phyloP scores from a whole-genome alignment of 2,888 invertebrate species.

The Microplitis deprimator region DNA sequence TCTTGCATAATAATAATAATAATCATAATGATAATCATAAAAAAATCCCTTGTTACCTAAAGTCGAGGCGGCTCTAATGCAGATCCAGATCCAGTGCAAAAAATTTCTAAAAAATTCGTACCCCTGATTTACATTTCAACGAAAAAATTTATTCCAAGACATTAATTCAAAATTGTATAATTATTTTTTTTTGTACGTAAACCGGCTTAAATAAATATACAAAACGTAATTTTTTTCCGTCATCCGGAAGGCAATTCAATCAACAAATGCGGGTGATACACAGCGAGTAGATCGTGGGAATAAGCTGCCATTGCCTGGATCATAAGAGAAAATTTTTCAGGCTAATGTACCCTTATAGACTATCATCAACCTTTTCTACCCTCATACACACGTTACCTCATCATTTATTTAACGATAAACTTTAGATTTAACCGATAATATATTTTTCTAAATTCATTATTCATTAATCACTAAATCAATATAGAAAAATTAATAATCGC shows the following conservation, averaged over 20 bases:
- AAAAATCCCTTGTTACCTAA: neutral
- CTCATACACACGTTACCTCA: constrained; percentile 22
- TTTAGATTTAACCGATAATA: neutral
- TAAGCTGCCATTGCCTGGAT: constrained; percentile 30
- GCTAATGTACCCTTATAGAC: constrained; percentile 22
- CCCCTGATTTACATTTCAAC: neutral
- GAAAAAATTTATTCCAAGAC: neutral
- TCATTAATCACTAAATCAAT: neutral
- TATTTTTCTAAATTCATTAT: neutral
- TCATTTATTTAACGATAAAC: constrained; percentile 1
- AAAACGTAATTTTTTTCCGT: constrained; percentile 44
- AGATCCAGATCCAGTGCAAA: neutral
- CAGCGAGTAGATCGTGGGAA: constrained; percentile 45
- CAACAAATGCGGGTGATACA: constrained; percentile 49
- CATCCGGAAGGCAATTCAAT: constrained; percentile 49
- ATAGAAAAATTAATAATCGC: neutral
- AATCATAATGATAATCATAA: neutral
- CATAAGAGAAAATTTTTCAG: constrained; percentile 12
- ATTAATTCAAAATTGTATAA: neutral
- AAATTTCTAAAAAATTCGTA: neutral
- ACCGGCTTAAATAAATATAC: neutral
- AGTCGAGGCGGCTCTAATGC: neutral
- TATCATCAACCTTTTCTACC: constrained; percentile 21
- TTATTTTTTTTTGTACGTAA: neutral
- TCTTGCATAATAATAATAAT: neutral